Evolutionary conservation across 2,888 invertebrate genomes (phyloP).

Genomic region (Scaptomyza polygonia): DNA sequence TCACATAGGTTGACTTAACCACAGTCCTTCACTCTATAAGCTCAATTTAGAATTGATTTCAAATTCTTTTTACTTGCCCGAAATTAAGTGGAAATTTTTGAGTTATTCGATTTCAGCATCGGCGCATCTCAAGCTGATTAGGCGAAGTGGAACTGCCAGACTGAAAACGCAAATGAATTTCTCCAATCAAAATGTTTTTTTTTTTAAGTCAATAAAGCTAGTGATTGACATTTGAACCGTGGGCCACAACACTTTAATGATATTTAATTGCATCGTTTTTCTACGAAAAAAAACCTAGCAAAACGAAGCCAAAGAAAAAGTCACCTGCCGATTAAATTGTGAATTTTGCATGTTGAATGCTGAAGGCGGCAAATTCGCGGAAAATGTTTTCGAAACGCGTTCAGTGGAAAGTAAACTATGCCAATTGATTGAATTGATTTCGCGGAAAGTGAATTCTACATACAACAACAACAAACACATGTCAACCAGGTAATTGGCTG

Average conservation of each 20-base stretch:
- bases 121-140: conserved; percentile 46
- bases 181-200: neutral
- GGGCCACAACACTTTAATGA: conserved; percentile 33
- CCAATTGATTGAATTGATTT: conserved; percentile 63
- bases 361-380: conserved; percentile 48
- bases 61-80: no score
- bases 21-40: neutral
- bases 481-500: conserved; percentile 20
- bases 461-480: conserved; percentile 1
- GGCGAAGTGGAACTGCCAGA: conserved; percentile 52
- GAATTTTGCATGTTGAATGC: conserved; percentile 20
- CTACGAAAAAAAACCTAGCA: conserved; percentile 19
- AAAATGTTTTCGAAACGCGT: conserved; percentile 51
- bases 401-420: conserved; percentile 52
- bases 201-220: conserved; percentile 17
- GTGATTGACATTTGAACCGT: conserved; percentile 24
- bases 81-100: no score
- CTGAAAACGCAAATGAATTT: conserved; percentile 37
- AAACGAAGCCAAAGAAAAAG: conserved; percentile 37
- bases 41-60: neutral
- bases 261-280: conserved; percentile 60
- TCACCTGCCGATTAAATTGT: conserved; percentile 13
- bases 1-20: neutral
- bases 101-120: conserved; percentile 53
- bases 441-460: conserved; percentile 38